Evolutionary conservation across 2,888 invertebrate genomes (phyloP).

Genomic region (Leptogaster cylindrica): DNA sequence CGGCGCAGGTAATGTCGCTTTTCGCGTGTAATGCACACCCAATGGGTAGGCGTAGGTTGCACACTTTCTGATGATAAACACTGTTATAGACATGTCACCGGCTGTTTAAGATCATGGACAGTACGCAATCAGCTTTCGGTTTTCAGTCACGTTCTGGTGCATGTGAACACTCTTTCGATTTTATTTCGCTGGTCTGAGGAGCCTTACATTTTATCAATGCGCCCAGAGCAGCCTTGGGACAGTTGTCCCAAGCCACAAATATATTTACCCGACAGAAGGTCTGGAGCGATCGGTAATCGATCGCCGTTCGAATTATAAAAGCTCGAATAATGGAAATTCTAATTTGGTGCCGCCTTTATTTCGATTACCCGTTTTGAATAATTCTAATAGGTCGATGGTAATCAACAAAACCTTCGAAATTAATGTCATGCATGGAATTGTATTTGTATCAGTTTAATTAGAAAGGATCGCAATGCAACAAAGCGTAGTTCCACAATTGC

Average conservation of each 20-base stretch:
- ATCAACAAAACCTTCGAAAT: conserved; percentile 14
- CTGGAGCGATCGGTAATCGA: background rate
- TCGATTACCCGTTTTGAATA: conserved; percentile 5
- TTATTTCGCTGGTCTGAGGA: no score
- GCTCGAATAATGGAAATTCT: background rate
- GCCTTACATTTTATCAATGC: background rate
- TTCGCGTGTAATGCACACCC: conserved; percentile 15
- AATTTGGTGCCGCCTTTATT: conserved; percentile 1
- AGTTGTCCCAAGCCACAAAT: background rate
- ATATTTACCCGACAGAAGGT: background rate
- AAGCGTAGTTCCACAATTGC: no score
- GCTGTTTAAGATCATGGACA: conserved; percentile 26
- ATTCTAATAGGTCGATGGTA: conserved; percentile 11
- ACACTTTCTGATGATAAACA: conserved; percentile 19
- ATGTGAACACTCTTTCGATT: no score
- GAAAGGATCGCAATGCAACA: no score
- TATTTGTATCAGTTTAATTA: no score
- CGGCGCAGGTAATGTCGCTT: background rate
- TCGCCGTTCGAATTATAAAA: background rate
- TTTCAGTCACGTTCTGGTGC: conserved; percentile 20
- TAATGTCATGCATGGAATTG: no score
- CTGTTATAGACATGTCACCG: conserved; percentile 17
- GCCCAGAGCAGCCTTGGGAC: conserved; percentile 6
- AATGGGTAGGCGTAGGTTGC: conserved; percentile 11
- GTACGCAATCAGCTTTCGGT: conserved; percentile 12